Base-by-base conservation (phyloP, 2,797 vertebrate genomes). In the Vipera ursinii region DNA sequence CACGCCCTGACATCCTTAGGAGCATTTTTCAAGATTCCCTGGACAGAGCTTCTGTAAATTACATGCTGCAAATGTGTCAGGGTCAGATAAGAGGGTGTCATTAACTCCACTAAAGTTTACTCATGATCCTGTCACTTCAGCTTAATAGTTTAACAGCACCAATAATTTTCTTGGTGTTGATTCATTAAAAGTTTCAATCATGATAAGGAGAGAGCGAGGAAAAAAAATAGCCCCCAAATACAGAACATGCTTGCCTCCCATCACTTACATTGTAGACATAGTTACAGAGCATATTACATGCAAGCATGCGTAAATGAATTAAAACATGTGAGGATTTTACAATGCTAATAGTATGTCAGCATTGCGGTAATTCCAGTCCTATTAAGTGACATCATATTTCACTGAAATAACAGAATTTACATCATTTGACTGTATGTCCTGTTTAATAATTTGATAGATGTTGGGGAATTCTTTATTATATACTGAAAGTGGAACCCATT, bases 1-100 rank as follows among this genome's bases (percentile, higher is more conserved):
- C 98, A 96, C 97, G 97, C 97, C 97, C 97, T 97, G 97, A 98
- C 98, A 98, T 98, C 94, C 93, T 98, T 97, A 97, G 97, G 98
- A 98, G 97, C 98, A 98, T 98, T 98, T 98, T 98, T 98, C 98
- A 97, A 97, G 97, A 98, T 98, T 98, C 97, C 97, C 98, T 97
- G 98, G 98, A 98, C 98, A 98, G 98, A 97, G 97, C 97, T 97
- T 98, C 98, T 98, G 98, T 98, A 99, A 98, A 99, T 98, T 98
- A 98, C 98, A 98, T 98, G 97, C 98, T 97, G 97, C 97, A 98
- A 98, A 98, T 98, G 98, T 98, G 98, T 98, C 97, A 98, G 98
- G 97, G 98, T 98, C 98, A 98, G 97, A 98, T 98, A 98, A 97
- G 98, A 98, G 97, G 97, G 97, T 97, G 97, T 97, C 97, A 97